phyloP scores from a whole-genome alignment of 2,888 invertebrate genomes.

The Hedya salicella region DNA sequence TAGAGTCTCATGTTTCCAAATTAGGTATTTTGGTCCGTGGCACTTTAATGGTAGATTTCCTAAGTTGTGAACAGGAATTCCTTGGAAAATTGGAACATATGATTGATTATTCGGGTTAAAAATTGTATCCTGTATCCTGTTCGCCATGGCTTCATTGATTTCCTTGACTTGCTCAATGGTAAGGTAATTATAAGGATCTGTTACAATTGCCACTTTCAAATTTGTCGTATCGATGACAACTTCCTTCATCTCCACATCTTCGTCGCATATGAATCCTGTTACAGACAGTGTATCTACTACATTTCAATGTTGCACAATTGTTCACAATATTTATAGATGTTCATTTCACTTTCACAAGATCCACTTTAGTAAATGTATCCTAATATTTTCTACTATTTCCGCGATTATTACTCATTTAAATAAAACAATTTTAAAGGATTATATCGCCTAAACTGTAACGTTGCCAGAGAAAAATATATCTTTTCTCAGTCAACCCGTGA shows the following conservation, averaged over 20 bases:
- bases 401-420: too few relatives aligned
- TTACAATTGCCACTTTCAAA: constrained; percentile 21
- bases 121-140: constrained; percentile 30
- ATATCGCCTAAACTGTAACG: too few relatives aligned
- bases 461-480: too few relatives aligned
- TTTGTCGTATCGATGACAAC: constrained; percentile 1
- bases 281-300: constrained; percentile 35
- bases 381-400: too few relatives aligned
- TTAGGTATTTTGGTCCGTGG: constrained; percentile 12
- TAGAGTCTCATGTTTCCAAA: constrained; percentile 27
- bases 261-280: constrained; percentile 37
- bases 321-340: background rate
- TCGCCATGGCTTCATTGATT: constrained; percentile 18
- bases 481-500: too few relatives aligned
- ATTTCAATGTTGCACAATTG: constrained; percentile 23
- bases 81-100: constrained; percentile 24
- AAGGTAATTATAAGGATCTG: constrained; percentile 28
- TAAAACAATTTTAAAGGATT: too few relatives aligned
- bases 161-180: constrained; percentile 21
- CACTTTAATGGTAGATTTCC: constrained; percentile 31
- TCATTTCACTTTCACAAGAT: constrained; percentile 7
- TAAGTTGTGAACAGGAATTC: constrained; percentile 21
- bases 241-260: constrained; percentile 37
- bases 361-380: constrained; percentile 22
- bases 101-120: constrained; percentile 1